Conservation (phyloP, 2,113 vertebrate species). For the Corapipo altera region DNA sequence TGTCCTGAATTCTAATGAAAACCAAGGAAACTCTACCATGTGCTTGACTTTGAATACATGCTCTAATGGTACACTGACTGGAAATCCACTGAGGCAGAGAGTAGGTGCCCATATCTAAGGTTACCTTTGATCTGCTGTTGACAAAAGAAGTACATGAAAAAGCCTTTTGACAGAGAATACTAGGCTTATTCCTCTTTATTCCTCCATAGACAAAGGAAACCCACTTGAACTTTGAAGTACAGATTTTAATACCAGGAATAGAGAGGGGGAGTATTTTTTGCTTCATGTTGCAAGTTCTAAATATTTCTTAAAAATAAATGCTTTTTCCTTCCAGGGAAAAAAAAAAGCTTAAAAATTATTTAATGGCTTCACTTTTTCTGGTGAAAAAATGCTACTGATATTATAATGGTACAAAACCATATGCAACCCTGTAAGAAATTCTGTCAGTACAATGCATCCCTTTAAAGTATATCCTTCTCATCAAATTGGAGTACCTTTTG, state of each 20-base stretch:
- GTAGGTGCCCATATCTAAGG: conserved; percentile 19
- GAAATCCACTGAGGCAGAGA: not conserved
- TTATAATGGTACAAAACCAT: not conserved
- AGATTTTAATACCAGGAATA: not conserved
- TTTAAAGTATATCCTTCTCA: not conserved
- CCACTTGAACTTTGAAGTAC: not conserved
- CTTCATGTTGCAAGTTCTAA: not conserved
- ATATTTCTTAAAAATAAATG: not conserved
- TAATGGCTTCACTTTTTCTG: not conserved
- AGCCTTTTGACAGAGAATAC: conserved; percentile 22
- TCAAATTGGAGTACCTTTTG: not conserved
- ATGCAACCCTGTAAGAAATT: not conserved
- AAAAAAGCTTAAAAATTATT: not conserved
- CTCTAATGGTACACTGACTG: not conserved
- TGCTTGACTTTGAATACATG: not conserved
- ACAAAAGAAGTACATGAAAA: conserved; percentile 37
- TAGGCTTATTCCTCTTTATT: not conserved
- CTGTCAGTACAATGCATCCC: not conserved
- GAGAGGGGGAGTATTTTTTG: not conserved
- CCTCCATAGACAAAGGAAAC: not conserved
- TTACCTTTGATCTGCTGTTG: conserved; percentile 51
- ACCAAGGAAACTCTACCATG: not conserved
- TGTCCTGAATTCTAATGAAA: conserved; percentile 19
- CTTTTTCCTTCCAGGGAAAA: not conserved
- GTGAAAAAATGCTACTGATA: not conserved